Evolutionary conservation across 1,140 invertebrate species (phyloP).

Genomic region (Ridgeia piscesae): DNA sequence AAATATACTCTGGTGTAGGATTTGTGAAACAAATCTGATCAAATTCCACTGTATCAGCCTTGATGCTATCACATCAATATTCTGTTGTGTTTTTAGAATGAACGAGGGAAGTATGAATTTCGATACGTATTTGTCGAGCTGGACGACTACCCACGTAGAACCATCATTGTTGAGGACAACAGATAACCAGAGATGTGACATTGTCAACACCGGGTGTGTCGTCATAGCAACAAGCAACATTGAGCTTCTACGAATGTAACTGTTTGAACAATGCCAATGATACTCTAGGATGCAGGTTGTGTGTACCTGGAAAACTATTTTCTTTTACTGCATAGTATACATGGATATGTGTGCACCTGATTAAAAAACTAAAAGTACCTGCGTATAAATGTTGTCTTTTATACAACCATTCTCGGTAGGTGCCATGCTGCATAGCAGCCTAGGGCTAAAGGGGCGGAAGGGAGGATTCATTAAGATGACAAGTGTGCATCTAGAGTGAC

Average conservation of each 20-base stretch:
- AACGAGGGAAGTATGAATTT: constrained; percentile 75
- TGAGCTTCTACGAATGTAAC: not conserved
- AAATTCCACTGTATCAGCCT: not conserved
- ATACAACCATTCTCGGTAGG: not conserved
- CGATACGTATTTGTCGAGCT: constrained; percentile 81
- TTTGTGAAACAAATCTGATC: no score
- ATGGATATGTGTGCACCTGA: not conserved
- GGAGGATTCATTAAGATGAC: no score
- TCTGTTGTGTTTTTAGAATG: constrained; percentile 67
- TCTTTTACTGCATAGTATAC: not conserved
- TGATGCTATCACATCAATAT: not conserved
- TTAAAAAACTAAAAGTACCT: not conserved
- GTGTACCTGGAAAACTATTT: not conserved
- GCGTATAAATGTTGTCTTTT: not conserved
- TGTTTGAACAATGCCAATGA: not conserved
- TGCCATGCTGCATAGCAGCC: no score
- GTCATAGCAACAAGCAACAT: not conserved
- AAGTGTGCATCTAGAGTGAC: no score
- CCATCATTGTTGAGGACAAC: constrained; percentile 63
- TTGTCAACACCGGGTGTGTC: not conserved
- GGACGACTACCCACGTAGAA: constrained; percentile 72
- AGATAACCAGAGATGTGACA: constrained; percentile 30
- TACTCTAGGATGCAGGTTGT: not conserved
- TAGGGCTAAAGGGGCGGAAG: no score
- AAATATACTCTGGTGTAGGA: no score